Conservation (phyloP, 2,888 invertebrate species). For the Agonopterix alstromeriana region DNA sequence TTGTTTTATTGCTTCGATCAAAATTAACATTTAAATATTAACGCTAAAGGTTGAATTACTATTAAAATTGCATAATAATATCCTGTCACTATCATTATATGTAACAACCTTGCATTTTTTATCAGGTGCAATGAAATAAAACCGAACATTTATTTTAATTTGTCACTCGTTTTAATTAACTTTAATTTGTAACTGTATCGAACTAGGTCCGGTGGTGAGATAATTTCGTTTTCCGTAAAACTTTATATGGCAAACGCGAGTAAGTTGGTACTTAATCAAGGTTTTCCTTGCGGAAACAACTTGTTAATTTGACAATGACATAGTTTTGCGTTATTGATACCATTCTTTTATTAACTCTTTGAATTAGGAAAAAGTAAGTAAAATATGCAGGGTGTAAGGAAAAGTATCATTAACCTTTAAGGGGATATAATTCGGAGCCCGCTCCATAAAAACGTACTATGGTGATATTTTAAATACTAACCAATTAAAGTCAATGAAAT, state of each 20-base stretch:
- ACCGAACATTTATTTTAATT: too few relatives aligned
- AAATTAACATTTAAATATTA: background rate
- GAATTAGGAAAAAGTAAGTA: too few relatives aligned
- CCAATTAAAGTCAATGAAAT: too few relatives aligned
- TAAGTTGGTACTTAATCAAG: conserved; percentile 22
- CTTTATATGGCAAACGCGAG: conserved; percentile 22
- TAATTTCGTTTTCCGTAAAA: conserved; percentile 26
- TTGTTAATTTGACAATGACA: conserved; percentile 13
- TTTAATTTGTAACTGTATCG: background rate
- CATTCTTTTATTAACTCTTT: background rate
- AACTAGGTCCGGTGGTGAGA: conserved; percentile 9
- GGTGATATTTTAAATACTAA: too few relatives aligned
- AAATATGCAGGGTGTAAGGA: too few relatives aligned
- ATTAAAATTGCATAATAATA: conserved; percentile 10
- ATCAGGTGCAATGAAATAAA: conserved; percentile 1
- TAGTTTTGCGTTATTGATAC: conserved; percentile 8
- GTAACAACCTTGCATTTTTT: conserved; percentile 21
- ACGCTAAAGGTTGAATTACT: background rate
- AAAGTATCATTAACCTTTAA: too few relatives aligned
- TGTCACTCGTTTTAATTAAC: too few relatives aligned
- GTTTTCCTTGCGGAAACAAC: conserved; percentile 42
- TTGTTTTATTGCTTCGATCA: too few relatives aligned
- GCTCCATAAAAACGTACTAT: too few relatives aligned
- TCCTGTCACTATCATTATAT: conserved; percentile 10
- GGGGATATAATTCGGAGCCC: too few relatives aligned